Evolutionary conservation across 2,888 invertebrate genomes (phyloP), one percentile per base, ranked within the genome.

Genomic region (Branchipolynoe longqiensis): DNA sequence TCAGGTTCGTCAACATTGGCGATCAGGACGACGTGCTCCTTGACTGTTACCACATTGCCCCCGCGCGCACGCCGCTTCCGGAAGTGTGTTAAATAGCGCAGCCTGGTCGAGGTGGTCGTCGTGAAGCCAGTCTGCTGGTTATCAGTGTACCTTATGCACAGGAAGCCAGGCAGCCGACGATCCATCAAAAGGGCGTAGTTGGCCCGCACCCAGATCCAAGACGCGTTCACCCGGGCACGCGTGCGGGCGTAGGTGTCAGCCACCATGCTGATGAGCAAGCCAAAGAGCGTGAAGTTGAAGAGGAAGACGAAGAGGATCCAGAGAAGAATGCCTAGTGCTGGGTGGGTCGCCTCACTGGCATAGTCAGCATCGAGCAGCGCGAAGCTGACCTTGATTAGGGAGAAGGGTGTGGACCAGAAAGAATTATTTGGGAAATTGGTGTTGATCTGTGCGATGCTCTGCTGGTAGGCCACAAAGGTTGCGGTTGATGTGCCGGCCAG

Each of bases 231-330:
- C 64, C 33, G 69, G 64, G n/a, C 64, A 12, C 40, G 41, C 33
- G 84, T 48, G 25, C 48, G 38, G 6, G 62, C 12, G 54, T 69
- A 84, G 48, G 84, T 84, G 33, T 84, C 84, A 22, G 84, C 84
- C 33, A 69, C 54, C 84, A 69, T 69, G 40, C 33, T 73, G 28
- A 84, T 38, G n/a, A 56, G 36, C 1, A 84, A 73, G n/a, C 28
- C 40, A 48, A 84, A 84, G 31, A 84, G 59, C 8, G 73, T 22
- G 48, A 84, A 62, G 33, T 62, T 62, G 33, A 36, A 62, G 0
- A 84, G 48, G n/a, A 84, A 31, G 33, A 56, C 54, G 54, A 64
- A 69, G 33, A 73, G 48, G 33, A 84, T 28, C 36, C 48, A 84
- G 0, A 84, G 73, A 14, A 84, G 18, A 12, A 84, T 48, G 2